Base-by-base conservation (phyloP, 1,140 invertebrate species). In the Heterodera carotae region DNA sequence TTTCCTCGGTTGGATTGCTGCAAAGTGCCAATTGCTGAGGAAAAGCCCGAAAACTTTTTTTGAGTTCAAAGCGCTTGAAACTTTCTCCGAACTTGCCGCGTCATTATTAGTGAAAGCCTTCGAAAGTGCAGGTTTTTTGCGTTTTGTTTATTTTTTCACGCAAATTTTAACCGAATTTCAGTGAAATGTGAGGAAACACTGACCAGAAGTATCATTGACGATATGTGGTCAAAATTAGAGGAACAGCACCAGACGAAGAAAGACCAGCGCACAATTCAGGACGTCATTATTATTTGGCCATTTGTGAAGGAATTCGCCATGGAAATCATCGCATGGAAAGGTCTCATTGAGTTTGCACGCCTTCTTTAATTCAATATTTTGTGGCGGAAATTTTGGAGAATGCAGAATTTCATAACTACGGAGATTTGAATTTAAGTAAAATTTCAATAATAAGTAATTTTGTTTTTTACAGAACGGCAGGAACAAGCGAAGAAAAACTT, bases 261-360 rank as follows among this genome's bases (percentile, higher is more conserved):
- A 48, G 34, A 39, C 22, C 0, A 7, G 15, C 39, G 59, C 4
- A 36, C 22, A 3, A 25, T 71, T 53, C 29, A 71, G 7, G 69
- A 71, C 59, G 48, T 71, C 31, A 33, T 33, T 53, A 25, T 71
- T 22, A 53, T 71, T 43, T 71, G 48, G 48, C n/a, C 39, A 25
- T 39, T 48, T 56, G 29, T 48, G 48, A 53, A 56, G 69, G 69
- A 71, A 25, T 56, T 71, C 31, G n/a, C 25, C 48, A n/a, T 18
- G 39, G 2, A 71, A n/a, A 59, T 71, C 8, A 5, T 43, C 29
- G 8, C 15, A 2, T 71, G 69, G 69, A 71, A 48, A 71, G 69
- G 69, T 71, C 22, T 7, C 10, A 8, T 39, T 48, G n/a, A n/a
- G n/a, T 69, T 36, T 18, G 27, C 8, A 22, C 10, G 1, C 22